Evolutionary conservation across 1,140 invertebrate species (phyloP).

Genomic region (Spodoptera frugiperda): DNA sequence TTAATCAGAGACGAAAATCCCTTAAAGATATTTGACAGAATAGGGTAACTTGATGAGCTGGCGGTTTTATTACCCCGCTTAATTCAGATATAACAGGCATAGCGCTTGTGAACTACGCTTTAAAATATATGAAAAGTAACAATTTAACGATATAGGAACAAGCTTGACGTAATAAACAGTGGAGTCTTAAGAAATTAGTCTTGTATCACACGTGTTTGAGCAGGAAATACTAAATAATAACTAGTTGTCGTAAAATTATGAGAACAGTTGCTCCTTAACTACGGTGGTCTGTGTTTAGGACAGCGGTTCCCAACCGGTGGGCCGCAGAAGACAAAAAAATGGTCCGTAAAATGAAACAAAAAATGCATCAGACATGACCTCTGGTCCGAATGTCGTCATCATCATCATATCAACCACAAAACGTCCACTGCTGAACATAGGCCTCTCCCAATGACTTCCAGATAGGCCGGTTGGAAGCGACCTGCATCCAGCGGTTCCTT

Average conservation of each 20-base stretch:
- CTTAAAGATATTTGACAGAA: neutral
- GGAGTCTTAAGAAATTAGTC: slow-evolving; percentile 52
- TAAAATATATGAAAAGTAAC: slow-evolving; percentile 60
- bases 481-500: too few species aligned
- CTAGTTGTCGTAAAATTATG: slow-evolving; percentile 39
- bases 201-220: slow-evolving; percentile 58
- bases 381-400: too few species aligned
- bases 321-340: too few species aligned
- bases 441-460: too few species aligned
- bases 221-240: slow-evolving; percentile 40
- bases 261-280: slow-evolving; percentile 14
- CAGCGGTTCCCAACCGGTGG: too few species aligned
- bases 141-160: slow-evolving; percentile 59
- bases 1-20: too few species aligned
- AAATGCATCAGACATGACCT: too few species aligned
- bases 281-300: slow-evolving; percentile 10
- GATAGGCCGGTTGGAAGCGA: too few species aligned
- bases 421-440: too few species aligned
- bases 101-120: slow-evolving; percentile 49
- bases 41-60: slow-evolving; percentile 52
- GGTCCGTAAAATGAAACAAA: too few species aligned
- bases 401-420: too few species aligned
- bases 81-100: slow-evolving; percentile 58
- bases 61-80: slow-evolving; percentile 60
- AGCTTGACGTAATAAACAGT: slow-evolving; percentile 60